A percentile compares a stretch with the other conserved stretches of the same genome.
phyloP scores from a whole-genome alignment of 2,888 invertebrate genomes.

The Dyspetes luteomarginatus region DNA sequence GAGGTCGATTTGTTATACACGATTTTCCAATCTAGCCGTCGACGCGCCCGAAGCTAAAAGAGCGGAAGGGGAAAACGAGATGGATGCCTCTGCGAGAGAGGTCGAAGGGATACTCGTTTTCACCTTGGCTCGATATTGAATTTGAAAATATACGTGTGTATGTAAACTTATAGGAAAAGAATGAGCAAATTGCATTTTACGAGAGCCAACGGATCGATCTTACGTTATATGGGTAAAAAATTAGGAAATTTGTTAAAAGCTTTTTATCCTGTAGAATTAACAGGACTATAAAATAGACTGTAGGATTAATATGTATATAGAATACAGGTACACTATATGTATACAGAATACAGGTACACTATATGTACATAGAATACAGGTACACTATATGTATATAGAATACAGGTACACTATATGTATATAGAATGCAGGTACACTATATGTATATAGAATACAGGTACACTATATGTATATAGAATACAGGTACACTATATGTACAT shows the following conservation, averaged over 20 bases:
- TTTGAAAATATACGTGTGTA: constrained; percentile 29
- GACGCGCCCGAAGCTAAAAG: constrained; percentile 38
- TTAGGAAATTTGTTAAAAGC: constrained; percentile 16
- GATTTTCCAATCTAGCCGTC: constrained; percentile 35
- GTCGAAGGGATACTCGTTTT: constrained; percentile 30
- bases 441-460: too few relatives aligned
- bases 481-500: too few relatives aligned
- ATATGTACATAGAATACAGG: too few relatives aligned
- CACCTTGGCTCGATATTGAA: constrained; percentile 51
- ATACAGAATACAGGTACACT: too few relatives aligned
- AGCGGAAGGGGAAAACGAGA: constrained; percentile 1
- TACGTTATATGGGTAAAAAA: constrained; percentile 14
- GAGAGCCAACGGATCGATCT: constrained; percentile 42
- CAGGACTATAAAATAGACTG: not conserved
- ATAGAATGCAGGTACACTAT: too few relatives aligned
- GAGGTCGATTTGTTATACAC: constrained; percentile 22
- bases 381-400: too few relatives aligned
- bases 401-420: too few relatives aligned
- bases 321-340: too few relatives aligned
- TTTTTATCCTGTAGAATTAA: constrained; percentile 15
- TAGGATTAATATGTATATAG: not conserved
- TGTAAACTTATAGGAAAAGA: constrained; percentile 1
- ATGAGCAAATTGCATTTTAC: constrained; percentile 59
- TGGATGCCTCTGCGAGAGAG: not conserved
- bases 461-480: too few relatives aligned